Evolutionary conservation across 2,797 vertebrate genomes (phyloP).

Genomic region (Margarornis squamiger): DNA sequence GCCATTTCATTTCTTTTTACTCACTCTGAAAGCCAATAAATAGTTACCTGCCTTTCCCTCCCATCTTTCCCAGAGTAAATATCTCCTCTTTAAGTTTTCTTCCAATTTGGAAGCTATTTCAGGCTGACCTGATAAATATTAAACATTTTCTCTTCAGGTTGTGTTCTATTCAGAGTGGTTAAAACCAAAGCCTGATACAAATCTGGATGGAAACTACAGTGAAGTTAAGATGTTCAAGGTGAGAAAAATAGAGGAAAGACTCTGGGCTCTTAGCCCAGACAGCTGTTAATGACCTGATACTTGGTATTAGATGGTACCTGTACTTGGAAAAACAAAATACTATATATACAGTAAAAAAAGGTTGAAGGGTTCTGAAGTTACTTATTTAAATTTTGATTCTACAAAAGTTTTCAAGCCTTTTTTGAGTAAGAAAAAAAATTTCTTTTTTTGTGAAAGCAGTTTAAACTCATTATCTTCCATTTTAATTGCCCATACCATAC

Average conservation of each 20-base stretch:
- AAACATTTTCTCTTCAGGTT: background rate
- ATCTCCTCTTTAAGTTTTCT: background rate
- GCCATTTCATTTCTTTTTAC: background rate
- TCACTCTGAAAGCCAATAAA: background rate
- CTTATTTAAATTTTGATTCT: background rate
- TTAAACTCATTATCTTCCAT: background rate
- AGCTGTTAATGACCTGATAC: background rate
- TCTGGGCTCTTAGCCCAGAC: background rate
- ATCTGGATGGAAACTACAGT: background rate
- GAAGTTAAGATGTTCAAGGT: background rate
- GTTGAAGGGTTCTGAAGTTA: background rate
- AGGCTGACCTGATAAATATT: background rate
- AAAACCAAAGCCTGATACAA: background rate
- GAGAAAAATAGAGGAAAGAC: background rate
- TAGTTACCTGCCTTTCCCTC: background rate
- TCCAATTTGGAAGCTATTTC: background rate
- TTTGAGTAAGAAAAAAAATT: background rate
- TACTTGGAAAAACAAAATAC: background rate
- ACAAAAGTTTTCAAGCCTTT: background rate
- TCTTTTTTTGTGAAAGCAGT: background rate
- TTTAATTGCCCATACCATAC: background rate
- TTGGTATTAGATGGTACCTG: background rate
- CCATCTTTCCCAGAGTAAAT: background rate
- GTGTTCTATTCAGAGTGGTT: background rate
- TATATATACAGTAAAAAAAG: background rate